Evolutionary conservation across 2,797 vertebrate species (phyloP).

Genomic region (Sorex maritimensis): DNA sequence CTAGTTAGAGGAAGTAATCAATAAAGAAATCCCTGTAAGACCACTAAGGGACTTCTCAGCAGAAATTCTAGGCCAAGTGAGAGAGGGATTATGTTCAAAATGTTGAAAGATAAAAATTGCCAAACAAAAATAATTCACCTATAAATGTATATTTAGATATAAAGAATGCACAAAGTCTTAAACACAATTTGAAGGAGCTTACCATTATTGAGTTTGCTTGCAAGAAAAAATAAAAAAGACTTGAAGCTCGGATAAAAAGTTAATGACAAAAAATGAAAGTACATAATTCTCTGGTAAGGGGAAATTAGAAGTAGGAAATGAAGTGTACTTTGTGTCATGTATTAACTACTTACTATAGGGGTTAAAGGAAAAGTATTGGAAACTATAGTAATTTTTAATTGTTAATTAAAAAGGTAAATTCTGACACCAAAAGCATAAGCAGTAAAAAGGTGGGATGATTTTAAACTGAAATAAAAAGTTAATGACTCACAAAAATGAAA

Average conservation of each 20-base stretch:
- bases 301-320: neutral
- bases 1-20: neutral
- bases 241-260: neutral
- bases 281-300: neutral
- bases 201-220: neutral
- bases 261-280: neutral
- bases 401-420: neutral
- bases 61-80: neutral
- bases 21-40: neutral
- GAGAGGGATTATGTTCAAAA: neutral
- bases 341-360: neutral
- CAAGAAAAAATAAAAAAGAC: neutral
- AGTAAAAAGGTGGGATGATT: neutral
- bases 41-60: neutral
- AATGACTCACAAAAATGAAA: neutral
- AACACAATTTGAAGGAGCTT: neutral
- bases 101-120: neutral
- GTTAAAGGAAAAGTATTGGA: neutral
- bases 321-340: neutral
- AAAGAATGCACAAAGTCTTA: neutral
- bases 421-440: neutral
- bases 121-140: neutral
- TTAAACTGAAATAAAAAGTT: neutral
- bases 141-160: neutral
- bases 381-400: neutral